A percentile compares a stretch with the other conserved stretches of the same genome.
These are phyloP conservation scores for Mesembrinibis cayennensis DNA, from an alignment of 2,113 vertebrate species.

Conservation along the genomic window DNA sequence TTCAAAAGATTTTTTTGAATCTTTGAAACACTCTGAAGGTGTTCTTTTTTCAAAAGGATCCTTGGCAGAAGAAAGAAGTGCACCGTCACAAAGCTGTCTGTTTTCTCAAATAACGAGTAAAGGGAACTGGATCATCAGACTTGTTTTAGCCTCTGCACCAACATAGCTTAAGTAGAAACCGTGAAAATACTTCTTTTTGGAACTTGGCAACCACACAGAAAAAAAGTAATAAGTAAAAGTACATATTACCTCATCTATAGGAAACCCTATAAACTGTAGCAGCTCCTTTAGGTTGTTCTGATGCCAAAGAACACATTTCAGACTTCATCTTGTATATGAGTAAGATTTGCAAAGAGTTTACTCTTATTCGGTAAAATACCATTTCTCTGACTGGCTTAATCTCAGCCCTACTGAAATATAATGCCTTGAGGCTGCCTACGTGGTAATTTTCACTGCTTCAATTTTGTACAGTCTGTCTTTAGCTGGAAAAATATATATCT, in stretches of 20 bases:
- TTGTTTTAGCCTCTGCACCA: not conserved
- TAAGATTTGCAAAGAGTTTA: not conserved
- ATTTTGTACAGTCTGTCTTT: not conserved
- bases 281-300: slow-evolving; percentile 1
- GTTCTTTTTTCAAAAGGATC: not conserved
- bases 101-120: slow-evolving; percentile 28
- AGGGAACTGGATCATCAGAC: not conserved
- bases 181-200: not conserved
- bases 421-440: not conserved
- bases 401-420: not conserved
- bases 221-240: not conserved
- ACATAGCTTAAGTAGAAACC: not conserved
- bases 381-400: not conserved
- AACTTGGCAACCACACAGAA: not conserved
- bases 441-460: slow-evolving; percentile 17
- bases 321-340: not conserved
- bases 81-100: not conserved
- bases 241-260: slow-evolving; percentile 32
- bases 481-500: not conserved
- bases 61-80: not conserved
- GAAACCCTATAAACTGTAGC: slow-evolving; percentile 12
- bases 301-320: slow-evolving; percentile 37
- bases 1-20: not conserved
- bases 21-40: not conserved
- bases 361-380: slow-evolving; percentile 17